Conservation (phyloP, 2,113 vertebrate species). For the Dunckerocampus dactyliophorus region DNA sequence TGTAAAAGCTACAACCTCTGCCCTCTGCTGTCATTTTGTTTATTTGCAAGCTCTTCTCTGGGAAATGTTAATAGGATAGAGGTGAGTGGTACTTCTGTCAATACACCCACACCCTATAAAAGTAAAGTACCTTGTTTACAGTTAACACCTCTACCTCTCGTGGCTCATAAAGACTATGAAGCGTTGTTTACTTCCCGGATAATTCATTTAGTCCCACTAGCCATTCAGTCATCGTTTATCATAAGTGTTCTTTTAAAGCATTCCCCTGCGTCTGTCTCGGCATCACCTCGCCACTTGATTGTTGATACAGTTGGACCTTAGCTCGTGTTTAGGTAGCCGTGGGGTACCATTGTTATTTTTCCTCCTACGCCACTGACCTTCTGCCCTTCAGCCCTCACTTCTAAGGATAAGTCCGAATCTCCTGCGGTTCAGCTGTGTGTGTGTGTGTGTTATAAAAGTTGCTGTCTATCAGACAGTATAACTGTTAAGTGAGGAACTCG, state of each 20-base stretch:
- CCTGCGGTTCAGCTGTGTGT: constrained; percentile 16
- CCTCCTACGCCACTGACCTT: constrained; percentile 41
- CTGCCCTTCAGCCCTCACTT: constrained; percentile 35
- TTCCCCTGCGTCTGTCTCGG: constrained; percentile 23
- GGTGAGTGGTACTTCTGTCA: too few species aligned
- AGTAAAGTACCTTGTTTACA: background rate
- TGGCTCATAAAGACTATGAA: constrained; percentile 36
- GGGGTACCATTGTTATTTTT: constrained; percentile 54
- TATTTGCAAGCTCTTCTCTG: too few species aligned
- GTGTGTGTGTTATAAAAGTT: background rate
- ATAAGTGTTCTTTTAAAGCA: background rate
- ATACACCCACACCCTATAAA: too few species aligned
- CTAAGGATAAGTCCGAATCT: constrained; percentile 43
- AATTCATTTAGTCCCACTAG: constrained; percentile 3
- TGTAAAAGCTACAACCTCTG: too few species aligned
- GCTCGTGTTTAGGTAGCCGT: constrained; percentile 59
- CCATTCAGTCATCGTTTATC: constrained; percentile 13
- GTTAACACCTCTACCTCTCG: background rate
- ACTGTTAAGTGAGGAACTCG: constrained; percentile 13
- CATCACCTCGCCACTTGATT: constrained; percentile 35
- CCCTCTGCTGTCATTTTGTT: too few species aligned
- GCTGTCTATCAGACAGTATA: constrained; percentile 1
- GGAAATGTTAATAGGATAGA: too few species aligned
- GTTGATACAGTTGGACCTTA: constrained; percentile 67
- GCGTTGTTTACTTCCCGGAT: constrained; percentile 11